phyloP scores from a whole-genome alignment of 2,797 vertebrate genomes.

The Nannoperca australis region DNA sequence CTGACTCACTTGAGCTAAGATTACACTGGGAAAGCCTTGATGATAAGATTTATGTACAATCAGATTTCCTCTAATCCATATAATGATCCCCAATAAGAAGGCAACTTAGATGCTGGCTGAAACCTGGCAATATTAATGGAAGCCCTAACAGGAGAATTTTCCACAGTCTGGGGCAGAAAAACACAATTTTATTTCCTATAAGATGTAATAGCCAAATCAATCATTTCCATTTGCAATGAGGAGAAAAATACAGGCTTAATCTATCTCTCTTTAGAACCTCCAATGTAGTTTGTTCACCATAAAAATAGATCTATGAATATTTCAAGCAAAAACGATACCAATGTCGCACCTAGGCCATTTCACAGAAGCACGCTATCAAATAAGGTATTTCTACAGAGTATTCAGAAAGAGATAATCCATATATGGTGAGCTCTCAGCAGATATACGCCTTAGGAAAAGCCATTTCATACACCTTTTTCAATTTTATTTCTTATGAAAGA shows the following conservation, averaged over 20 bases:
- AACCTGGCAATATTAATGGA: slow-evolving; percentile 56
- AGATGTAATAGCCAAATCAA: slow-evolving; percentile 70
- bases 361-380: slow-evolving; percentile 58
- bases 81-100: slow-evolving; percentile 56
- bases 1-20: slow-evolving; percentile 57
- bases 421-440: slow-evolving; percentile 55
- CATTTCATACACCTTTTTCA: slow-evolving; percentile 66
- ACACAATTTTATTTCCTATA: slow-evolving; percentile 57
- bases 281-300: slow-evolving; percentile 32
- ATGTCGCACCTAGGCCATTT: slow-evolving; percentile 59
- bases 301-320: slow-evolving; percentile 59
- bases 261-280: slow-evolving; percentile 50
- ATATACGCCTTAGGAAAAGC: slow-evolving; percentile 65
- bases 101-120: slow-evolving; percentile 20
- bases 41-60: slow-evolving; percentile 70
- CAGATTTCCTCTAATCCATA: slow-evolving; percentile 69
- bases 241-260: slow-evolving; percentile 58
- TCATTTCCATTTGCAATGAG: slow-evolving; percentile 65
- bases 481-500: slow-evolving; percentile 73
- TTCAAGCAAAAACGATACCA: slow-evolving; percentile 46
- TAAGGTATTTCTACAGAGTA: slow-evolving; percentile 49
- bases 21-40: slow-evolving; percentile 64
- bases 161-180: slow-evolving; percentile 37
- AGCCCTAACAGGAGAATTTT: slow-evolving; percentile 34
- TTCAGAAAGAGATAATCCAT: slow-evolving; percentile 70